Evolutionary conservation across 2,797 vertebrate genomes (phyloP), one percentile per base, ranked within the genome.

Genomic region (Toxotes lorentzi): DNA sequence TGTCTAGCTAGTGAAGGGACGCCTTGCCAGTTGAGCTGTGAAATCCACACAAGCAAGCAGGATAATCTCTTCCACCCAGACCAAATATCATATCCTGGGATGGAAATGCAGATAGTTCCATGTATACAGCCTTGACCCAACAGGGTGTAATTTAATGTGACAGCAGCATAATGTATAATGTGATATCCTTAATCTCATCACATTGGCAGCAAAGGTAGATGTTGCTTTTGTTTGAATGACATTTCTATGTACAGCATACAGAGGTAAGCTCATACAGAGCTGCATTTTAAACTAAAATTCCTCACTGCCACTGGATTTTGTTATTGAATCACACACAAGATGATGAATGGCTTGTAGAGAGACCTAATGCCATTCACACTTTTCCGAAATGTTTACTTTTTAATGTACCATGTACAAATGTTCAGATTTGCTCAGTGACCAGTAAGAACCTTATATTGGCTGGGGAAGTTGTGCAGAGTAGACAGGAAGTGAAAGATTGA

Each of bases 41-140:
- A 93, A 92, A 91, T 90, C 82, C 83, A 87, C 86, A 87, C 84
- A 91, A 89, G 80, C 83, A 86, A 88, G 89, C 80, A 82, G 84
- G 79, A 83, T 92, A 89, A 92, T 92, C 85, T 85, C 86, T 65
- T 84, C 82, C 73, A 83, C 76, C 76, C 84, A 79, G 85, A 89
- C 87, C 66, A 82, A 87, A 88, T 86, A 91, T 84, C 74, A 79
- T 65, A 88, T 89, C 79, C 79, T 63, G 63, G 62, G 73, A 85
- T 85, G 78, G 61, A 84, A 76, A 86, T 77, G 48, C 50, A 79
- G 81, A 79, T 70, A 43, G 53, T 70, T 84, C 53, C 38, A 50
- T 68, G 34, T 76, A 48, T 67, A 67, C 71, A 82, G 78, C 83
- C 69, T 76, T 74, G 66, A 89, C 78, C 67, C 51, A 64, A 70